Base-by-base conservation (phyloP, 2,113 vertebrate species). In the Boulengeromyrus knoepffleri region DNA sequence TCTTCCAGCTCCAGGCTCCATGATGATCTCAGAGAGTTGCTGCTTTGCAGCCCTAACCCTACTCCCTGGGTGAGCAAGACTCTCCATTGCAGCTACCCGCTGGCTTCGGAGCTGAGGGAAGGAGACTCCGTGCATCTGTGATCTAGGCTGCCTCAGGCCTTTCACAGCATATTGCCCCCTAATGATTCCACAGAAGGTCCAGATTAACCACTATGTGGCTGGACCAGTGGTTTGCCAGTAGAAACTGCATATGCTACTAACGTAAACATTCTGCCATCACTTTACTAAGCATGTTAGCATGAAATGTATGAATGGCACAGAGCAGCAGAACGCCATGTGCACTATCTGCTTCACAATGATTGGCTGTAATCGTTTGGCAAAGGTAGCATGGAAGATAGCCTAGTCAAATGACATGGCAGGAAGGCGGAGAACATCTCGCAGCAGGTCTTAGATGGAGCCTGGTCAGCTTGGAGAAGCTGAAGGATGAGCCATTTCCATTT, bases 161-260 rank as follows among this genome's bases (percentile, higher is more conserved):
- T 52, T 9, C 46, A 56, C 21, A 84, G 0, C 9, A 39, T 21
- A 45, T n/a, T 45, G 10, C 5, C 36, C 39, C 27, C 7, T 21
- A 74, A 70, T 13, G 62, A 70, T 27, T 27, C 62, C 62, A 31
- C 10, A 45, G 31, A 74, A n/a, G 24, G 36, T 88, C 85, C 45
- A 24, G 21, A 86, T 50, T 87, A 21, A 87, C 39, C 83, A 39
- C 4, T 39, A n/a, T 53, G 45, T 83, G 19, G 17, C 3, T 10
- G 42, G 49, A 24, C 85, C 87, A 89, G 90, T 49, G 85, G 84
- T 88, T 89, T 85, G 74, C 88, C 87, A 90, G 36, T 6, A 80
- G 36, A 42, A 74, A 50, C 27, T 24, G n/a, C 85, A 50, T 1
- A 53, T 49, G 50, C 24, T 31, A 21, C 24, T 87, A 49, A 87